Base-by-base conservation (phyloP, 37 sponge, comb jelly and placozoan genomes). In the Tethya wilhelma region DNA sequence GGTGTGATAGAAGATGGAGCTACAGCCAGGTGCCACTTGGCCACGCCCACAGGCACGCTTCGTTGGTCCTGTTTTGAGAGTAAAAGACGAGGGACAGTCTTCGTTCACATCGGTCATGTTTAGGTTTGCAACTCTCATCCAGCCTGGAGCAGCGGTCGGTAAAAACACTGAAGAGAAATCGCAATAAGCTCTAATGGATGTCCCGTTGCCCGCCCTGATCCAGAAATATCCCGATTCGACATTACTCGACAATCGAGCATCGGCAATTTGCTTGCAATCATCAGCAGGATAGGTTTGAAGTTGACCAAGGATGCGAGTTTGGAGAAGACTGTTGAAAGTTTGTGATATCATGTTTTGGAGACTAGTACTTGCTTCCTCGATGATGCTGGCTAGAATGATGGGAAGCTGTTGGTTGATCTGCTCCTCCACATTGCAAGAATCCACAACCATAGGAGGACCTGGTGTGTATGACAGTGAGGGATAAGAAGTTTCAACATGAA, bases 81-180 rank as follows among this genome's bases (percentile, higher is more conserved):
- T 34, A 1, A 85, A 38, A 6, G 67, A 38, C 1, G 5, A 0
- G 25, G 86, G 86, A 49, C 86, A 86, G 17, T 57, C 11, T 4
- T 46, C 11, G 0, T 3, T 22, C 1, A 73, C 11, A 12, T 64
- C 56, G 12, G 38, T 34, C 86, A 86, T 86, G 74, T 86, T 49
- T 22, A 86, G 25, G 39, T 78, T 64, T 11, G 74, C 86, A n/a
- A 79, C 73, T 33, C 78, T 70, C 73, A 71, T 79, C 73, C 67
- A 79, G 38, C 86, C 86, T 19, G 19, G 37, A 33, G 75, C 20
- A 30, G 34, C 45, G 20, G 25, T 33, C 1, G 14, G n/a, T n/a
- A n/a, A n/a, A 39, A 59, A 70, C 4, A 38, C 32, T 4, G 44
- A 46, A n/a, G 30, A 37, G 32, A 86, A 25, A 26, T 86, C 86